Conservation (phyloP, 2,797 vertebrate species). For the Betta splendens region DNA sequence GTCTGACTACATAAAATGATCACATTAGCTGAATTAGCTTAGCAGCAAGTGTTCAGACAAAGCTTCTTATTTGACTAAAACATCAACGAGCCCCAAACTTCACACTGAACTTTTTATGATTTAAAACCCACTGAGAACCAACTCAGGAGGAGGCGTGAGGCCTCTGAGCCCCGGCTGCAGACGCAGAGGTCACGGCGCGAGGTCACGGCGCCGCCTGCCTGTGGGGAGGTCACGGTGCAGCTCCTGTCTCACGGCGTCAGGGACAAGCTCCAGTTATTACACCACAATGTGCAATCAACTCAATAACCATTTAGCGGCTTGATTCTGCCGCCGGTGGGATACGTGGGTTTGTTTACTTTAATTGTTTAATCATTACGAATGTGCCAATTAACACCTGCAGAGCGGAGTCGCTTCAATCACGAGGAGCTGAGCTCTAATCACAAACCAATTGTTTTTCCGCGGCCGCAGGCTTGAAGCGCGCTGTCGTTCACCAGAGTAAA, state of each 20-base stretch:
- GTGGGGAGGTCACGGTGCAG: neutral
- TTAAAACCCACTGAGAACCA: neutral
- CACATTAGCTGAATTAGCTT: no score
- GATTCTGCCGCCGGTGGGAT: neutral
- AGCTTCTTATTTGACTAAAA: no score
- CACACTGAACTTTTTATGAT: neutral
- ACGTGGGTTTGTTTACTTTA: slow-evolving; percentile 43
- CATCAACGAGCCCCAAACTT: no score
- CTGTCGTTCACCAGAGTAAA: no score
- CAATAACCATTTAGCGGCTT: neutral
- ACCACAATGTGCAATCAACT: slow-evolving; percentile 54
- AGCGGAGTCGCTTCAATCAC: neutral
- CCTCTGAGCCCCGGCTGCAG: neutral
- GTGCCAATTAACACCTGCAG: slow-evolving; percentile 32
- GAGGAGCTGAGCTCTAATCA: slow-evolving; percentile 27
- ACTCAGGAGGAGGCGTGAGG: neutral
- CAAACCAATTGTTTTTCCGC: slow-evolving; percentile 12
- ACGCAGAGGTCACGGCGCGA: neutral
- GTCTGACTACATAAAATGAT: no score
- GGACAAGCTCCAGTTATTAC: slow-evolving; percentile 30
- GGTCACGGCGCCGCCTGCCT: accelerated
- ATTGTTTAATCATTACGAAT: slow-evolving; percentile 45
- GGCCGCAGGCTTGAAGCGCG: no score
- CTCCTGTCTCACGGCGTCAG: neutral
- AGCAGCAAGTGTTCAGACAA: no score